Conservation (phyloP, 2,888 invertebrate species). For the Artemia sinica region DNA sequence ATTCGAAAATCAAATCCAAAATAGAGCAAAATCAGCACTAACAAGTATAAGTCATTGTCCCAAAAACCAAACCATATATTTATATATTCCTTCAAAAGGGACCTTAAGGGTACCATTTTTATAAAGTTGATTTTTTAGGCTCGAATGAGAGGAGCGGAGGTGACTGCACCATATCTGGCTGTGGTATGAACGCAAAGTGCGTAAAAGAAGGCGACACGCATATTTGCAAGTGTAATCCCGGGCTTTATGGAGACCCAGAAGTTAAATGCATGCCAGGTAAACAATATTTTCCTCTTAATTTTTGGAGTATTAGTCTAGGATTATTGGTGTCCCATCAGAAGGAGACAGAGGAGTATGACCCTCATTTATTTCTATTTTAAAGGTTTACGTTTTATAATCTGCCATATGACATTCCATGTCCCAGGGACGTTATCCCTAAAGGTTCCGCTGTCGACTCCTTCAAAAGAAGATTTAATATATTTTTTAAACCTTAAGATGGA, state of each 20-base stretch:
- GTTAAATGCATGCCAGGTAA: slow-evolving; percentile 50
- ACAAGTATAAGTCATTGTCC: too few species aligned
- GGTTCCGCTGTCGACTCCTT: too few species aligned
- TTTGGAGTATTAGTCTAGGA: slow-evolving; percentile 22
- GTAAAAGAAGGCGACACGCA: slow-evolving; percentile 65
- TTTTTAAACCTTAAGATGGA: not conserved
- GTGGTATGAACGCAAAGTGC: slow-evolving; percentile 69
- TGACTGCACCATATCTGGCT: slow-evolving; percentile 67
- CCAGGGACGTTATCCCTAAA: not conserved
- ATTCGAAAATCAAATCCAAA: too few species aligned
- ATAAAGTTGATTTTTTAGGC: slow-evolving; percentile 33
- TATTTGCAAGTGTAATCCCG: slow-evolving; percentile 59
- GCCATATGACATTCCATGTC: not conserved
- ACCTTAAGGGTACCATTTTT: too few species aligned
- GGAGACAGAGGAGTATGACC: not conserved
- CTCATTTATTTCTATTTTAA: not conserved
- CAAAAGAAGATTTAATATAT: not conserved
- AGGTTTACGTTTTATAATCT: too few species aligned
- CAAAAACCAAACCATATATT: too few species aligned
- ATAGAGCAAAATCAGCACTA: too few species aligned
- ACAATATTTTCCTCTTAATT: slow-evolving; percentile 27
- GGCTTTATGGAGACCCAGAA: slow-evolving; percentile 47
- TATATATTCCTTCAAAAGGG: too few species aligned
- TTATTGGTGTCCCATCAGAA: not conserved
- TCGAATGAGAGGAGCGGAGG: slow-evolving; percentile 41